A percentile compares a stretch with the other conserved stretches of the same genome.
phyloP scores from a whole-genome alignment of 2,113 vertebrate species.

The Bettongia penicillata region DNA sequence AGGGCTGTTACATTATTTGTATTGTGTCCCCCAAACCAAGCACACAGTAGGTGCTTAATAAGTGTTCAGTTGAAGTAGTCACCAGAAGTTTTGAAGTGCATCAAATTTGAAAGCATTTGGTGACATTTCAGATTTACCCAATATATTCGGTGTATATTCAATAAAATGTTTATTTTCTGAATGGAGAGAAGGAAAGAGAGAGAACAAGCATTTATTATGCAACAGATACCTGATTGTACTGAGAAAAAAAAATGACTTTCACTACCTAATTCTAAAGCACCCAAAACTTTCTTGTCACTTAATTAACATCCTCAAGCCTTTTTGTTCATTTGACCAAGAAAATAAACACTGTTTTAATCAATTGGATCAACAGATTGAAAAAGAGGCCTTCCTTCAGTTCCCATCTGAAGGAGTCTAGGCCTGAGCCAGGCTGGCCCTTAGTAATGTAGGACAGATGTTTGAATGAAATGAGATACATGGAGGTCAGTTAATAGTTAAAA shows the following conservation, averaged over 20 bases:
- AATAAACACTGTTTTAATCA: background rate
- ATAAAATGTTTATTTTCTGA: background rate
- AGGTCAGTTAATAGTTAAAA: background rate
- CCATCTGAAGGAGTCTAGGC: background rate
- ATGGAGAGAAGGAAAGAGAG: background rate
- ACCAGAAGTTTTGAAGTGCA: background rate
- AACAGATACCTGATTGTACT: background rate
- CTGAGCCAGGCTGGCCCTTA: background rate
- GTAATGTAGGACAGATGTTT: background rate
- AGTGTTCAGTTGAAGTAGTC: background rate
- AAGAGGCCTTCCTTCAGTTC: background rate
- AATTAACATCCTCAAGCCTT: background rate
- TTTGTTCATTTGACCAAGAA: background rate
- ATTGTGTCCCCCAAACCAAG: background rate
- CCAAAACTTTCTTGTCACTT: background rate
- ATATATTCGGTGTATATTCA: background rate
- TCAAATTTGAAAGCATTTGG: background rate
- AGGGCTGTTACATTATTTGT: background rate
- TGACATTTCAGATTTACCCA: background rate
- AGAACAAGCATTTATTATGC: background rate
- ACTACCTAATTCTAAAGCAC: too few relatives aligned
- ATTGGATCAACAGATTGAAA: background rate
- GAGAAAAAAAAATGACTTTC: background rate
- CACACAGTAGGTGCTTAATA: background rate
- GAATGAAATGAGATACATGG: background rate